phyloP scores from a whole-genome alignment of 2,113 vertebrate species.

The Rhagologus leucostigma region DNA sequence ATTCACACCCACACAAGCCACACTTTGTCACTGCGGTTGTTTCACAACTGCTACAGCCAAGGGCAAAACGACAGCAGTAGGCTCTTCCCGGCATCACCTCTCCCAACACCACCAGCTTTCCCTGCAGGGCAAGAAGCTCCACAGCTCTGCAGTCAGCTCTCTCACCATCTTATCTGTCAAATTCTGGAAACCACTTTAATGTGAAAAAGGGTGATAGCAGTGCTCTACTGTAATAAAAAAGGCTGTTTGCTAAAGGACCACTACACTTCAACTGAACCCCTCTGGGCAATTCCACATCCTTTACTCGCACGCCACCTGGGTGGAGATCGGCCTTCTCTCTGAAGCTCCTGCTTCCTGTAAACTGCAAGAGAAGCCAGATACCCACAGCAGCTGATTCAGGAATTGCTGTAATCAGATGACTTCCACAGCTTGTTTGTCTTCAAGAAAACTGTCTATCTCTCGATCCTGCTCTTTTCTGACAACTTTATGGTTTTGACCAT shows the following conservation, averaged over 20 bases:
- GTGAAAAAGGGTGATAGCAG: background rate
- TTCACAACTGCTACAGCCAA: slow-evolving; percentile 1
- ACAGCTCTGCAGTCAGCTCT: background rate
- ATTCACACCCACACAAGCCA: background rate
- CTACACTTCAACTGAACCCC: background rate
- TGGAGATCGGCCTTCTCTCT: background rate
- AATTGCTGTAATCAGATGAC: background rate
- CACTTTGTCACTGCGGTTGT: background rate
- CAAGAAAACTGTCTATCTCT: background rate
- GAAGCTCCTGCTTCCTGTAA: background rate
- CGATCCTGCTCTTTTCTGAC: background rate
- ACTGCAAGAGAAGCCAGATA: background rate
- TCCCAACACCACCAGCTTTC: background rate
- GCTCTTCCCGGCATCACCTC: background rate
- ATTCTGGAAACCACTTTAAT: background rate
- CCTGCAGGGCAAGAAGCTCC: background rate
- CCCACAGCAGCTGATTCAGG: background rate
- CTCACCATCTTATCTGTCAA: background rate
- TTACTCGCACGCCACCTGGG: background rate
- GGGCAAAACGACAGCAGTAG: background rate
- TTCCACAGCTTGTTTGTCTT: background rate
- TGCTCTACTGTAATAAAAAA: background rate
- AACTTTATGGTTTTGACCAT: background rate
- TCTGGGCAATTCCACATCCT: background rate
- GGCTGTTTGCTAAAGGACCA: background rate